Percentiles rank a stretch among this genome's conserved stretches.
These are phyloP conservation scores for Lithophane socia DNA, from an alignment of 2,888 invertebrate species.

Conservation along the genomic window DNA sequence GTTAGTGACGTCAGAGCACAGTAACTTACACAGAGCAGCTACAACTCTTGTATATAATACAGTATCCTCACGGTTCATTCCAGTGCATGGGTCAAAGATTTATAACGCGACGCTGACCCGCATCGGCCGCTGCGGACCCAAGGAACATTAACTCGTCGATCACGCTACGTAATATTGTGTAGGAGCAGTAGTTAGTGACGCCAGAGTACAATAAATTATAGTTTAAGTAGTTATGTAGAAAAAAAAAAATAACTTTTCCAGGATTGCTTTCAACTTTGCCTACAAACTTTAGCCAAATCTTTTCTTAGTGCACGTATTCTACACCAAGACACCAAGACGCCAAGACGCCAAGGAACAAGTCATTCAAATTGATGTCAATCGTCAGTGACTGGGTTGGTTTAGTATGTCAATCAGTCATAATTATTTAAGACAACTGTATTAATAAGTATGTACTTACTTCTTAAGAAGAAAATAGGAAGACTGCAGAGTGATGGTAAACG, in stretches of 20 bases:
- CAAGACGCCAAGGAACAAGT: too few relatives aligned
- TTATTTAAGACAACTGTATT: background rate
- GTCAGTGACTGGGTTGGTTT: background rate
- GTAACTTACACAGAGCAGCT: background rate
- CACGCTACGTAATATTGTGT: constrained; percentile 35
- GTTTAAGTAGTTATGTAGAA: background rate
- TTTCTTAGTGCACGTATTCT: background rate
- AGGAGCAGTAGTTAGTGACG: background rate
- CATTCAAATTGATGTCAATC: background rate
- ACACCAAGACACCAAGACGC: too few relatives aligned
- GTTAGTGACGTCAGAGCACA: constrained; percentile 9
- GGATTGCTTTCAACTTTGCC: background rate
- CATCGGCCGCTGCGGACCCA: background rate
- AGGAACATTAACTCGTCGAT: constrained; percentile 15
- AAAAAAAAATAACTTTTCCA: background rate
- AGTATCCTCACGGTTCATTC: background rate
- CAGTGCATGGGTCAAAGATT: constrained; percentile 16
- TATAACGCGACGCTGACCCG: constrained; percentile 16
- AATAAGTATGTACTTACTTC: background rate
- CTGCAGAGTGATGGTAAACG: background rate
- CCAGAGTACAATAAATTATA: background rate
- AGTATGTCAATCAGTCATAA: background rate
- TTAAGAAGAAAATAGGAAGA: background rate
- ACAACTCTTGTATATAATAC: background rate
- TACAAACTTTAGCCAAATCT: background rate